Evolutionary conservation across 2,113 vertebrate genomes (phyloP), one percentile per base, ranked within the genome.

Genomic region (Nycticryphes semicollaris): DNA sequence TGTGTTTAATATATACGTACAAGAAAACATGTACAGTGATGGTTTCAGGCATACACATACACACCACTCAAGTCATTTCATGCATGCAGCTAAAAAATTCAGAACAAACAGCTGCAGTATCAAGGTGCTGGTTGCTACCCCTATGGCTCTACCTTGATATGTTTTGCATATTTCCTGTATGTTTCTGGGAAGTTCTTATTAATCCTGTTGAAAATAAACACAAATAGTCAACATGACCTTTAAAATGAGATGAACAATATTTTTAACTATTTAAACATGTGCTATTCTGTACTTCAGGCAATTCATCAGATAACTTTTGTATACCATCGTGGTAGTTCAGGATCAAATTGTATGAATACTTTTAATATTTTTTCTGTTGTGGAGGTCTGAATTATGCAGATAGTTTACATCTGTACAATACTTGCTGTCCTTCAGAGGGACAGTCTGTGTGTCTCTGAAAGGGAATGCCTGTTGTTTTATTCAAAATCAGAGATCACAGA

Each of bases 401-500:
- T 37, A 56, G 51, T 87, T 96, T 94, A 81, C 80, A 90, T 56
- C 62, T 90, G 77, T 84, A 78, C 78, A 88, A 24, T 48, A 27
- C 91, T 69, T 92, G 59, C 47, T 41, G 47, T 69, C 73, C 90
- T 93, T n/a, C 83, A 82, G 93, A 95, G 84, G 70, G 94, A 81
- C 70, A 59, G 47, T 41, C 53, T 92, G 50, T 7, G 5, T 82
- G 21, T 43, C 72, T 70, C 72, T 83, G 67, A 47, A 87, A 85
- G 57, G 90, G 45, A 89, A 93, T 72, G 67, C 19, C 64, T 57
- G 23, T 72, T 93, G 73, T 95, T 88, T 93, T 82, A 76, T 60
- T 91, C 59, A 90, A 97, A 98, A 97, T 97, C 96, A 98, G 91
- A 95, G 78, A 93, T 84, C 77, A 33, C 75, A 96, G 86, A 91